phyloP scores from a whole-genome alignment of 2,797 vertebrate species.

The Gorsachius magnificus region DNA sequence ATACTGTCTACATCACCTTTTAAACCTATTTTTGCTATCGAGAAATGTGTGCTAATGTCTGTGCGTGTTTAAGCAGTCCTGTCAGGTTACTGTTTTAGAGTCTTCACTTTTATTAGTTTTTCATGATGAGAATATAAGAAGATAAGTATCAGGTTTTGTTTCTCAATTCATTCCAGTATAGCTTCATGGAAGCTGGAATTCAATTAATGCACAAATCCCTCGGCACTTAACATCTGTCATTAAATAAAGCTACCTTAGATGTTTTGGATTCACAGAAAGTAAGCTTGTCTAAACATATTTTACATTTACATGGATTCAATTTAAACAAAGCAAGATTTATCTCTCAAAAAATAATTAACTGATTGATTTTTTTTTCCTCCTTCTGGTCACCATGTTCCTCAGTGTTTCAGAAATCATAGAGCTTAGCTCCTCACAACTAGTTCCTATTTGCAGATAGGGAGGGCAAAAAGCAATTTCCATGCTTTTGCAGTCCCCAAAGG shows the following conservation, averaged over 20 bases:
- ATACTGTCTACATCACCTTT: neutral
- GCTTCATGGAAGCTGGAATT: conserved; percentile 3
- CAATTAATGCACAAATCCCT: conserved; percentile 31
- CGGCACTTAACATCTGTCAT: neutral
- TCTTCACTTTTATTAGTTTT: neutral
- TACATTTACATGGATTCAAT: conserved; percentile 28
- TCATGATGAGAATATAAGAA: neutral
- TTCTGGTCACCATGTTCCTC: neutral
- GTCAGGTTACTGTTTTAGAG: neutral
- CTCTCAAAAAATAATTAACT: conserved; percentile 29
- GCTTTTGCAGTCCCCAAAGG: neutral
- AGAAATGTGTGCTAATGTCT: neutral
- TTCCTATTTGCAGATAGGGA: neutral
- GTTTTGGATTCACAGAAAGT: neutral
- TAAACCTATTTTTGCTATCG: neutral
- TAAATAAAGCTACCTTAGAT: conserved; percentile 6
- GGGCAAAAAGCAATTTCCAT: conserved; percentile 3
- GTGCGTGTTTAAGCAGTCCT: neutral
- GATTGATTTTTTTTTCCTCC: neutral
- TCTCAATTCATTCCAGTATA: neutral
- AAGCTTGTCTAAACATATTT: conserved; percentile 12
- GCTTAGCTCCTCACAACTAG: neutral
- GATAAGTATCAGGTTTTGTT: neutral
- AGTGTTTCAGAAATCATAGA: neutral
- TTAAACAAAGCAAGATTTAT: conserved; percentile 38